Evolutionary conservation across 1,140 invertebrate species (phyloP), one percentile per base, ranked within the genome.

Genomic region (Mercenaria mercenaria): DNA sequence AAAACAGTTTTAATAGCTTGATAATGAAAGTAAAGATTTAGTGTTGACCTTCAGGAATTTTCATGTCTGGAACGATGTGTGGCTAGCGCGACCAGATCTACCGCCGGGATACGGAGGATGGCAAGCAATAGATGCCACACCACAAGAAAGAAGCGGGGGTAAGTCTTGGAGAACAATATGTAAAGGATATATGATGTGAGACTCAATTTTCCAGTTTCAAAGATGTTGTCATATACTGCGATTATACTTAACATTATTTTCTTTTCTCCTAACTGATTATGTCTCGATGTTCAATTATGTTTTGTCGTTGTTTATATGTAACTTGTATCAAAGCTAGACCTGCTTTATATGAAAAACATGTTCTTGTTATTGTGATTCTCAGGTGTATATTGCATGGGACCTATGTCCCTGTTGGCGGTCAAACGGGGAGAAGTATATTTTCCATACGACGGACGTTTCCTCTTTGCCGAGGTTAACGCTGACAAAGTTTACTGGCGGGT

Each of bases 61-160:
- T 95, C n/a, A n/a, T n/a, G n/a, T n/a, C n/a, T n/a, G n/a, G n/a
- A n/a, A n/a, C n/a, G n/a, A n/a, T n/a, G n/a, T 98, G 0, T 99
- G 98, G 98, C 98, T 99, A 98, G 97, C 97, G 64, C 96, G 99
- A 37, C 97, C 97, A 13, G 98, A 99, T 95, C 95, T 99, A 47
- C 97, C 97, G 0, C 90, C 95, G 0, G 96, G 97, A 2, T 98
- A 98, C 93, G 97, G 97, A 8, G 99, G 99, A 0, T 99, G 98
- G 99, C 99, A 99, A 95, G 93, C 94, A 4, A 79, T 93, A 59
- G 94, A 95, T 80, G 92, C 94, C 6, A 95, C 94, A 1, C 99
- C 99, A 0, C 98, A 99, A 94, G 98, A 98, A 95, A 96, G 97
- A 87, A 97, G 97, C 80, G 96, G 95, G 92, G 93, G 93, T 94